Evolutionary conservation across 1,140 invertebrate species (phyloP), one percentile per base, ranked within the genome.

Genomic region (Pomacea maculata): DNA sequence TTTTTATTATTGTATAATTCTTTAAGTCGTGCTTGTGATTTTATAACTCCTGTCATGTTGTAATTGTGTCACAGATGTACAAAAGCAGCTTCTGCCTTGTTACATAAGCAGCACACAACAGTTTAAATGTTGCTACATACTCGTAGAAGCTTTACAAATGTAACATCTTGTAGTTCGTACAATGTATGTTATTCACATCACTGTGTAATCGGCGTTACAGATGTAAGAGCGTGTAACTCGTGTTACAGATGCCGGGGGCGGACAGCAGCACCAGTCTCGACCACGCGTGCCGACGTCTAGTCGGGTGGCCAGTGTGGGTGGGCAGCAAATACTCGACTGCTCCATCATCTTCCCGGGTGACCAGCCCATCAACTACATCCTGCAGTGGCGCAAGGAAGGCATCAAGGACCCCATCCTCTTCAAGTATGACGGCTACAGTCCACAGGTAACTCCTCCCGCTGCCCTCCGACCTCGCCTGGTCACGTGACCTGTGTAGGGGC

Each of bases 351-450:
- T 97, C 93, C 97, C 97, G 85, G 96, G 96, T 91, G 95, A 96
- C 92, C 95, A 97, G 92, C 95, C 97, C 92, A 96, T 97, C 92
- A 29, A 71, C 63, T 77, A 67, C 61, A 96, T 98, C 93, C 95
- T 98, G 91, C 96, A 98, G 94, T 98, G 97, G 97, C 95, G 97
- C 94, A 98, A 97, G 95, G 97, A 97, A 95, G 96, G 97, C 95
- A 72, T 83, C 67, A 70, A 67, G 19, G 63, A 82, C 29, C 82
- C 82, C 52, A 82, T 85, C n/a, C 80, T 85, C 80, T 80, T 85
- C 65, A 80, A 80, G 67, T 98, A 98, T 94, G 96, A 97, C 92
- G 63, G 96, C 90, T 98, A 98, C 92, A 96, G 96, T 83, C 96
- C 97, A 75, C 97, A 98, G 93, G 96, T 95, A 34, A 61, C 17